A percentile compares a stretch with the other conserved stretches of the same genome.
These are phyloP conservation scores for Parnassius apollo DNA, from an alignment of 2,888 invertebrate species.

Conservation along the genomic window DNA sequence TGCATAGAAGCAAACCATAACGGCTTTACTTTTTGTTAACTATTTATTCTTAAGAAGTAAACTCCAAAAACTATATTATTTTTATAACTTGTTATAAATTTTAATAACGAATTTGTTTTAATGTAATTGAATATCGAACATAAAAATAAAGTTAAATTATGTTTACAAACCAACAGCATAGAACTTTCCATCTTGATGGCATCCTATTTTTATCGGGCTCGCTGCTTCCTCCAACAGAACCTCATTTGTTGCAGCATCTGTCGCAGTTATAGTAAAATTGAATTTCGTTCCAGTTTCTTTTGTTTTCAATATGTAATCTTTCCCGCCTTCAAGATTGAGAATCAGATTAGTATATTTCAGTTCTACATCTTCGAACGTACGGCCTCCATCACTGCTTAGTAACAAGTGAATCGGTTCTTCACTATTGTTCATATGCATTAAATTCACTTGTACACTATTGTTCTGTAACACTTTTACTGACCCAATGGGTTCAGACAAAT, in stretches of 20 bases:
- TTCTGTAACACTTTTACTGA: constrained; percentile 73
- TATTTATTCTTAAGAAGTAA: too few relatives aligned
- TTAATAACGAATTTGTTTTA: too few relatives aligned
- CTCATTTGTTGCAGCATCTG: constrained; percentile 39
- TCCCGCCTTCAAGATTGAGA: constrained; percentile 65
- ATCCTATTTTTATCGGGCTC: constrained; percentile 54
- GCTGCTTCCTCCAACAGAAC: constrained; percentile 42
- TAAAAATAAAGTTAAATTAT: too few relatives aligned
- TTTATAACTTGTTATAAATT: too few relatives aligned
- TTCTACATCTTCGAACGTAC: constrained; percentile 60
- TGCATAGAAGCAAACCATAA: too few relatives aligned
- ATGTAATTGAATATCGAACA: too few relatives aligned
- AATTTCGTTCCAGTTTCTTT: constrained; percentile 74
- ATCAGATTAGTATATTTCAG: constrained; percentile 66
- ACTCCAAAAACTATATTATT: too few relatives aligned
- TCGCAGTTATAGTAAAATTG: constrained; percentile 67
- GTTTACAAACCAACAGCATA: constrained; percentile 63
- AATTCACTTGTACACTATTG: constrained; percentile 71
- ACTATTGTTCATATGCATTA: constrained; percentile 61
- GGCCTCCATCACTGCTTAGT: constrained; percentile 66
- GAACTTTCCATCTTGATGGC: constrained; percentile 60
- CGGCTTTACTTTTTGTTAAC: too few relatives aligned
- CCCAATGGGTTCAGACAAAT: constrained; percentile 65
- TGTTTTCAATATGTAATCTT: constrained; percentile 70
- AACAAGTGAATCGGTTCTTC: constrained; percentile 66